Conservation (phyloP, 1,140 invertebrate genomes). For the Drosophila subpulchrella region DNA sequence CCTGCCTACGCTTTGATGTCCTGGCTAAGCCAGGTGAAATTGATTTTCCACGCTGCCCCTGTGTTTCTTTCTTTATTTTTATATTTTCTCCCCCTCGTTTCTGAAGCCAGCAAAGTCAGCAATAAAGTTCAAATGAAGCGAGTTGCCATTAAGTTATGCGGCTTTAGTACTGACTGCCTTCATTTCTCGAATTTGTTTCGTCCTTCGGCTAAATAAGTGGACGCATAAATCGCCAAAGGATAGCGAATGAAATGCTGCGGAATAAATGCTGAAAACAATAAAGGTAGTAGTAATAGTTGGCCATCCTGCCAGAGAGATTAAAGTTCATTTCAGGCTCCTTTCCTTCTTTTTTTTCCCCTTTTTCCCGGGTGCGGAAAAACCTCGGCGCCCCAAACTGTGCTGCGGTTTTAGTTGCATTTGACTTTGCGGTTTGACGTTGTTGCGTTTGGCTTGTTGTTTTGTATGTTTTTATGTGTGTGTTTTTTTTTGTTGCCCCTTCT, state of each 20-base stretch:
- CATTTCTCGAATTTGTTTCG: conserved; percentile 38
- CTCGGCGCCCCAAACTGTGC: conserved; percentile 65
- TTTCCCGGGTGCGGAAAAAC: conserved; percentile 18
- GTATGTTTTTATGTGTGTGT: conserved; percentile 9
- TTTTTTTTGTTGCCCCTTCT: conserved; percentile 38
- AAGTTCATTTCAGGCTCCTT: conserved; percentile 28
- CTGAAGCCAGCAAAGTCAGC: conserved; percentile 33
- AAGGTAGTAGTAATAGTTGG: conserved; percentile 24
- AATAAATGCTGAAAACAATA: conserved; percentile 54
- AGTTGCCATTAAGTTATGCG: conserved; percentile 77
- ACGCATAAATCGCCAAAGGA: conserved; percentile 75
- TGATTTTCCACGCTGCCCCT: conserved; percentile 62
- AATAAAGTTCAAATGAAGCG: conserved; percentile 81
- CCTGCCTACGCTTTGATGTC: conserved; percentile 75
- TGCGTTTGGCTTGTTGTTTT: conserved; percentile 64
- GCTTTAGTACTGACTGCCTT: conserved; percentile 43
- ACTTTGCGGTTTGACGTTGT: conserved; percentile 80
- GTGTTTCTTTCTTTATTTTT: conserved; percentile 46
- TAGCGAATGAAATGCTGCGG: conserved; percentile 49
- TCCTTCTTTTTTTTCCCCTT: too few species aligned
- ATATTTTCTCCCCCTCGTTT: conserved; percentile 34
- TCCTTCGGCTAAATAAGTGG: conserved; percentile 71
- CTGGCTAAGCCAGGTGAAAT: conserved; percentile 73
- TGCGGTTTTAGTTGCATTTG: conserved; percentile 80
- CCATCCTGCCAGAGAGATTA: conserved; percentile 28